phyloP scores from a whole-genome alignment of 2,113 vertebrate species.

The Forbesichthys papilliferus region DNA sequence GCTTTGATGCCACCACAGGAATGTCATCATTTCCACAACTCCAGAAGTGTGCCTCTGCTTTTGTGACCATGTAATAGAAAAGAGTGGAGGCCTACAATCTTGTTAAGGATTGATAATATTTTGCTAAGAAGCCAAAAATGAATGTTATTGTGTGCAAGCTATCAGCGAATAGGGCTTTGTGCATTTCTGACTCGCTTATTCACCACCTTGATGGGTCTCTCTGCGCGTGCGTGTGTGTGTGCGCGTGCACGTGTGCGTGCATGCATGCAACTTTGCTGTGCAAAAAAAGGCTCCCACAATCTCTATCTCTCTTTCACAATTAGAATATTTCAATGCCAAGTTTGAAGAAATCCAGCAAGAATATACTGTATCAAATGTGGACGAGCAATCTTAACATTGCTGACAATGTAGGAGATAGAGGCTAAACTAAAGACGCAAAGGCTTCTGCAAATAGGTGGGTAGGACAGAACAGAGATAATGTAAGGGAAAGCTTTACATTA shows the following conservation, averaged over 20 bases:
- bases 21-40: slow-evolving; percentile 50
- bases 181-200: slow-evolving; percentile 28
- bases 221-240: slow-evolving; percentile 21
- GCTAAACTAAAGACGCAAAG: neutral
- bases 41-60: slow-evolving; percentile 35
- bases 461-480: neutral
- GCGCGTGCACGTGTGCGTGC: neutral
- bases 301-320: slow-evolving; percentile 26
- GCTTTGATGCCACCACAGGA: slow-evolving; percentile 47
- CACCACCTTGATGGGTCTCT: slow-evolving; percentile 23
- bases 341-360: neutral
- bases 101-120: slow-evolving; percentile 61
- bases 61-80: slow-evolving; percentile 52
- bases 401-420: neutral
- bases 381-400: no score
- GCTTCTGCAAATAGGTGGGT: neutral
- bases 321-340: neutral
- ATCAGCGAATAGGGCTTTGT: slow-evolving; percentile 54
- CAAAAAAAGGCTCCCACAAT: slow-evolving; percentile 17
- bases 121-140: slow-evolving; percentile 53
- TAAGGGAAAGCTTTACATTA: neutral
- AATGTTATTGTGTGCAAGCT: slow-evolving; percentile 49
- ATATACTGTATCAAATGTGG: no score
- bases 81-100: slow-evolving; percentile 47
- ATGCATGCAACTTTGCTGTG: slow-evolving; percentile 21